Percentiles rank a stretch among this genome's conserved stretches.
Evolutionary conservation across 2,797 vertebrate genomes (phyloP).

Genomic region (Acrossocheilus wenchowensis): DNA sequence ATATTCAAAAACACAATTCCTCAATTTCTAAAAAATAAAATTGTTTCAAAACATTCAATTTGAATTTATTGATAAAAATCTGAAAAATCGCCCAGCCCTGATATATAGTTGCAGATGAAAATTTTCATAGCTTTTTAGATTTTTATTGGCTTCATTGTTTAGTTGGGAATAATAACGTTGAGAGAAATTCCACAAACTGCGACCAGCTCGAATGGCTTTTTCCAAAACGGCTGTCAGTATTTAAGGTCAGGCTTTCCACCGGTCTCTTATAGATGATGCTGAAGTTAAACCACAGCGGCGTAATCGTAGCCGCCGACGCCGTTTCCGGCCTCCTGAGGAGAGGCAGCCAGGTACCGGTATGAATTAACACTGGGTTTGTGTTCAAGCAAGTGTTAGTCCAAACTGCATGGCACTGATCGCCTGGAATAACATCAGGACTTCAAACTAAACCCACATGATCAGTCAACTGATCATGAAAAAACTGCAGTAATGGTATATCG

Average conservation of each 20-base stretch:
- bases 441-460: not conserved
- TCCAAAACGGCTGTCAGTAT: not conserved
- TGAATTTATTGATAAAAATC: no score
- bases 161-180: not conserved
- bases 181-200: not conserved
- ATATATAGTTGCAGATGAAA: not conserved
- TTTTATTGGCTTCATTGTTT: not conserved
- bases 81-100: no score
- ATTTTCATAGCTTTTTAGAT: not conserved
- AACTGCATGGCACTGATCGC: conserved; percentile 65
- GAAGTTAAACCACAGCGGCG: conserved; percentile 95
- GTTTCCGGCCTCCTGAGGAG: conserved; percentile 91
- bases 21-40: no score
- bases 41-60: no score
- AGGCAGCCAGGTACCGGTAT: conserved; percentile 96
- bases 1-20: no score
- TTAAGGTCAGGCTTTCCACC: not conserved
- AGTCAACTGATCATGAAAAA: no score
- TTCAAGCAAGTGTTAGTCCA: not conserved
- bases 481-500: no score
- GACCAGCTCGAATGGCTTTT: not conserved
- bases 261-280: conserved; percentile 87
- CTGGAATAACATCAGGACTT: conserved; percentile 63
- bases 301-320: conserved; percentile 97
- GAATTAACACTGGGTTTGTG: conserved; percentile 60